Conservation (phyloP, 2,797 vertebrate species). For the Chiloscyllium punctatum region DNA sequence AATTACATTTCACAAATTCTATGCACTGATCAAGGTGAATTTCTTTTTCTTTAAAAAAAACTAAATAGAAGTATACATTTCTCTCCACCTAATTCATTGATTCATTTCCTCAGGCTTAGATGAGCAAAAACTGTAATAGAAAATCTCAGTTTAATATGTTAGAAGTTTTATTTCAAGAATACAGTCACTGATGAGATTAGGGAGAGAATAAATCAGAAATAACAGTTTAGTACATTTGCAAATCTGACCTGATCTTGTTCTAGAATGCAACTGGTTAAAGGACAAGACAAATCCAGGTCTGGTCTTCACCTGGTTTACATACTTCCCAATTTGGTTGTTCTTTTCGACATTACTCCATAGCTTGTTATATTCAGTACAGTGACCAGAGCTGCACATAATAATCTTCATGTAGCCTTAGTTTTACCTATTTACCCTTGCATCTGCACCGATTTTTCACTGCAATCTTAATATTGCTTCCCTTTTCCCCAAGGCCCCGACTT, state of each 20-base stretch:
- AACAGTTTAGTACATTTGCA: neutral
- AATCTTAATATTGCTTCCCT: neutral
- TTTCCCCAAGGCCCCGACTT: neutral
- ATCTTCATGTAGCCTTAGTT: neutral
- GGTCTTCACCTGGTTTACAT: neutral
- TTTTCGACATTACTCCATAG: neutral
- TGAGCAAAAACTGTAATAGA: neutral
- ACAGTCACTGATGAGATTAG: neutral
- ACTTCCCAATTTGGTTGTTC: neutral
- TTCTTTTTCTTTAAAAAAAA: neutral
- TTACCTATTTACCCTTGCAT: neutral
- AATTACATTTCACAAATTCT: neutral
- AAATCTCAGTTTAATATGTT: neutral
- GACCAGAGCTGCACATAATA: neutral
- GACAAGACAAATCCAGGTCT: neutral
- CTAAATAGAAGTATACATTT: too few relatives aligned
- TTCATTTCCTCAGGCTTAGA: neutral
- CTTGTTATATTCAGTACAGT: neutral
- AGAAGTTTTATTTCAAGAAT: neutral
- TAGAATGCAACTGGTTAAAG: neutral
- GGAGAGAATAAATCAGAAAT: neutral
- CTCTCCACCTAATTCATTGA: neutral
- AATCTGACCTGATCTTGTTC: neutral
- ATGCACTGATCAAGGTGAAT: neutral
- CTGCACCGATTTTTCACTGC: neutral